Percentiles rank a stretch among this genome's conserved stretches.
Conservation (phyloP, 2,797 vertebrate genomes). For the Phaenicophaeus curvirostris region DNA sequence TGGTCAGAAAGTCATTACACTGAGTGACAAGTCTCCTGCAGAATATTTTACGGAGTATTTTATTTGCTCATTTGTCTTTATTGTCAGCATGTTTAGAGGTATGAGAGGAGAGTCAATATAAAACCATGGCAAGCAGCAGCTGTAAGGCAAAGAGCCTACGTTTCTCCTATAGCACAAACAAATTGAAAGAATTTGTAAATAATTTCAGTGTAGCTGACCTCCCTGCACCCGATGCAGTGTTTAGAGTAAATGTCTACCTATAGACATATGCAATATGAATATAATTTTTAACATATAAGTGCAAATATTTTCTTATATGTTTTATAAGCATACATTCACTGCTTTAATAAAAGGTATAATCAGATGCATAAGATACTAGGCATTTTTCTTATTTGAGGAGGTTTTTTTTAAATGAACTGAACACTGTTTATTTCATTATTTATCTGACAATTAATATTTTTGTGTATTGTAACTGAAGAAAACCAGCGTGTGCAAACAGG, state of each 20-base stretch:
- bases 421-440: background rate
- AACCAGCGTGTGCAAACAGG: background rate
- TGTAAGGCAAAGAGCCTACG: fast-evolving
- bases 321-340: background rate
- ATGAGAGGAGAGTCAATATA: background rate
- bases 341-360: background rate
- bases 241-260: background rate
- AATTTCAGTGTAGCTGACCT: background rate
- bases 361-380: background rate
- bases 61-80: background rate
- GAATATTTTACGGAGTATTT: background rate
- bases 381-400: background rate
- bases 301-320: background rate
- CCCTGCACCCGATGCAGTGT: background rate
- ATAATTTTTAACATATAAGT: background rate
- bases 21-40: constrained; percentile 2
- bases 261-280: background rate
- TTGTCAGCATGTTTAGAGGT: fast-evolving
- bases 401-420: background rate
- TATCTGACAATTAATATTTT: background rate
- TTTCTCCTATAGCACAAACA: background rate
- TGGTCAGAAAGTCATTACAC: constrained; percentile 24
- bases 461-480: background rate
- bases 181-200: background rate
- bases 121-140: background rate